Conservation (phyloP, 1,140 invertebrate genomes). For the Aphis craccivora region DNA sequence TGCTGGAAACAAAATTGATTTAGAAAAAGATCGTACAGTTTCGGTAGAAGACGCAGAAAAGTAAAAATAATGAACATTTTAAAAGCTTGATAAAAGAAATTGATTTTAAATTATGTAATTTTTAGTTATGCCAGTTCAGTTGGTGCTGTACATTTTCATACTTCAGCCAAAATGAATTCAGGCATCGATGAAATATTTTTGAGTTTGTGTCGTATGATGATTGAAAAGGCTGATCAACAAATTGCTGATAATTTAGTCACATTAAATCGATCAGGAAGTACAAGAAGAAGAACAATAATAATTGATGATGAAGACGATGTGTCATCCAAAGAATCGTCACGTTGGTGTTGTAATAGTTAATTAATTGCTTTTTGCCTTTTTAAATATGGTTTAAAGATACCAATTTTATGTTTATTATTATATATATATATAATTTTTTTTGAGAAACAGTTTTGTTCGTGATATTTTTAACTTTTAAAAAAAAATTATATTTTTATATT, state of each 20-base stretch:
- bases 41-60: conserved; percentile 83
- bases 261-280: conserved; percentile 67
- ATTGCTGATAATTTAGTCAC: conserved; percentile 65
- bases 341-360: conserved; percentile 53
- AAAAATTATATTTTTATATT: conserved; percentile 48
- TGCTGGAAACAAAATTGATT: conserved; percentile 97
- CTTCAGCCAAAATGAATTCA: conserved; percentile 93
- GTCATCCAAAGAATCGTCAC: not conserved
- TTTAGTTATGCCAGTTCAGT: conserved; percentile 87
- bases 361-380: not conserved
- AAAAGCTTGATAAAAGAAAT: conserved; percentile 35
- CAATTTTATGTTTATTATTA: not conserved
- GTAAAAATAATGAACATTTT: conserved; percentile 68
- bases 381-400: conserved; percentile 4
- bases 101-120: conserved; percentile 60
- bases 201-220: conserved; percentile 79
- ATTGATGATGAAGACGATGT: conserved; percentile 65
- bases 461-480: conserved; percentile 48
- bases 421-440: conserved; percentile 1
- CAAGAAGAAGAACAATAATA: conserved; percentile 69
- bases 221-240: conserved; percentile 67
- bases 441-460: not conserved
- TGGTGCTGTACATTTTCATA: conserved; percentile 92
- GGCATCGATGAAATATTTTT: conserved; percentile 94
- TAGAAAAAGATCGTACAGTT: conserved; percentile 90